Evolutionary conservation across 2,113 vertebrate species (phyloP).

Genomic region (Lamprologus sp.): DNA sequence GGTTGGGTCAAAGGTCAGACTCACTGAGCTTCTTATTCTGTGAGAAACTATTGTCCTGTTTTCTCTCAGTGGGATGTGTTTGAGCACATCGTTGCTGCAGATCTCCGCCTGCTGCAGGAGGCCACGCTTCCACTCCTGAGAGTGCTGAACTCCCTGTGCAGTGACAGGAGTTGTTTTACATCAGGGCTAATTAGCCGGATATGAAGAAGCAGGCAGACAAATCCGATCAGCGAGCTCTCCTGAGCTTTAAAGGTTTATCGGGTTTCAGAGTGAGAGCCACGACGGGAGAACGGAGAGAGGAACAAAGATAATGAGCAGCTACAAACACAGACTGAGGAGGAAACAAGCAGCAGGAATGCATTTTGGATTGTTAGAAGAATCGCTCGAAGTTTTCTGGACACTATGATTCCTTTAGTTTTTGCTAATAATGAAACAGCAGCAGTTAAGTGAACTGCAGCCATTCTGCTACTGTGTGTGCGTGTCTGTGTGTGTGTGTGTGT

Average conservation of each 20-base stretch:
- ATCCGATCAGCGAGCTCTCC: not conserved
- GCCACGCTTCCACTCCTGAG: not conserved
- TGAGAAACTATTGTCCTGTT: not conserved
- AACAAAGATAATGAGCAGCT: not conserved
- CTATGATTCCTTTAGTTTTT: not conserved
- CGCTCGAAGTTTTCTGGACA: not conserved
- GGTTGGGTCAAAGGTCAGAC: not conserved
- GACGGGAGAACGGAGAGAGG: not conserved
- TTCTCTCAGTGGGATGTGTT: not conserved
- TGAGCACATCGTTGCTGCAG: not conserved
- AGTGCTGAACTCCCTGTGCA: not conserved
- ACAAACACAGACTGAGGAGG: not conserved
- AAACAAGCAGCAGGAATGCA: not conserved
- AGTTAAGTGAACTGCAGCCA: not conserved
- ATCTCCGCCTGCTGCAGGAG: not conserved
- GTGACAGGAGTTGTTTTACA: slow-evolving; percentile 1
- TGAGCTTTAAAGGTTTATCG: not conserved
- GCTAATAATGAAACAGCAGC: not conserved
- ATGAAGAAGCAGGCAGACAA: not conserved
- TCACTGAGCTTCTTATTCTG: not conserved
- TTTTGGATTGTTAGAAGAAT: not conserved
- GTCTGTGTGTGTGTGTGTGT: not conserved
- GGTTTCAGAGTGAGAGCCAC: not conserved
- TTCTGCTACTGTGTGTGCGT: not conserved
- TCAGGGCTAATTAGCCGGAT: slow-evolving; percentile 1